phyloP scores from a whole-genome alignment of 64 coral and sea anemone species.

The Cladopsammia gracilis region DNA sequence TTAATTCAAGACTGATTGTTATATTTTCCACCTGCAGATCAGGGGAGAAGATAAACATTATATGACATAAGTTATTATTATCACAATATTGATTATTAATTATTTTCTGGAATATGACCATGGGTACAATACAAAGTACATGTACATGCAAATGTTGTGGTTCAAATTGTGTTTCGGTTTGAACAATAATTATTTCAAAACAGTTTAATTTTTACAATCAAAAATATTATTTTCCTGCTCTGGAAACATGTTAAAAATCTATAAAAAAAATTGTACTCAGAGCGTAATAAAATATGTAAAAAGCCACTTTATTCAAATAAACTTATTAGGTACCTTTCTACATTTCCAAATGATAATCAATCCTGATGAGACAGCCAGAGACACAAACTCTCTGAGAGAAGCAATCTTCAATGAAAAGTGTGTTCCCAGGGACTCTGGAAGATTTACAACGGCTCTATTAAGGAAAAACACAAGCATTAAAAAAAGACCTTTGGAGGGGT shows the following conservation, averaged over 20 bases:
- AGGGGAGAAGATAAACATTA: neutral
- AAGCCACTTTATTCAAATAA: neutral
- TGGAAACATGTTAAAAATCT: too few species aligned
- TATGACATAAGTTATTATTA: neutral
- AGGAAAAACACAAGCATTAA: conserved; percentile 13
- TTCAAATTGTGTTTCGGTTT: too few species aligned
- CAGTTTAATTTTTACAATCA: too few species aligned
- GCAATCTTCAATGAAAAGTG: conserved; percentile 69
- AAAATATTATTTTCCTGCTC: too few species aligned
- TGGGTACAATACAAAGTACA: too few species aligned
- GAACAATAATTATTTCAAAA: too few species aligned
- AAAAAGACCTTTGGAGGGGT: neutral
- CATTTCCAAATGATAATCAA: conserved; percentile 84
- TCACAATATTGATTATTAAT: neutral
- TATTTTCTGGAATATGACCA: too few species aligned
- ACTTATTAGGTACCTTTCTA: conserved; percentile 59
- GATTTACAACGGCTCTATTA: conserved; percentile 75
- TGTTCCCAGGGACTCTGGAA: conserved; percentile 54
- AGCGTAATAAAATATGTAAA: too few species aligned
- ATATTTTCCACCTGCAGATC: conserved; percentile 63
- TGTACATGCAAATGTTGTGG: too few species aligned
- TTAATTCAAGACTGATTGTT: conserved; percentile 61
- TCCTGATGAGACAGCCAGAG: conserved; percentile 67
- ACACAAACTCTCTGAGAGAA: conserved; percentile 56
- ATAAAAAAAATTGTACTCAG: too few species aligned